Percentiles rank a stretch among this genome's conserved stretches.
phyloP scores from a whole-genome alignment of 2,113 vertebrate species.

The Cebidichthys violaceus region DNA sequence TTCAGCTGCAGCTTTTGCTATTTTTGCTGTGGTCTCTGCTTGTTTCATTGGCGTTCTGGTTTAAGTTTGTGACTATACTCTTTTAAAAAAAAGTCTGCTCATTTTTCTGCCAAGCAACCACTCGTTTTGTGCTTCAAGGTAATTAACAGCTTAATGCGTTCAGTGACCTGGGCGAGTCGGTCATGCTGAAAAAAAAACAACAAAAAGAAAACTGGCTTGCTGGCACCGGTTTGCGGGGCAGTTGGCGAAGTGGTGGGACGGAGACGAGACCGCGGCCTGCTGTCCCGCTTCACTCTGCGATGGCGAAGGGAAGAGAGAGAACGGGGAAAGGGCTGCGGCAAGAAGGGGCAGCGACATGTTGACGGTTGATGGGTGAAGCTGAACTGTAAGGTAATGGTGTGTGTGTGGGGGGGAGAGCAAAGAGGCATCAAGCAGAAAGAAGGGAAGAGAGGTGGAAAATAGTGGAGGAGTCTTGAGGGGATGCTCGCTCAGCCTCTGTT shows the following conservation, averaged over 20 bases:
- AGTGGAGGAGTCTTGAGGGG: slow-evolving; percentile 48
- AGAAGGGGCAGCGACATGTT: neutral
- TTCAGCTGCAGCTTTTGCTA: slow-evolving; percentile 11
- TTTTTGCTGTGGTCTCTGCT: slow-evolving; percentile 17
- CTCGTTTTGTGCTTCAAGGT: slow-evolving; percentile 71
- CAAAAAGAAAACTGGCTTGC: slow-evolving; percentile 50
- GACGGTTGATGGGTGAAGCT: slow-evolving; percentile 32
- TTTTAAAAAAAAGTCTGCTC: slow-evolving; percentile 26
- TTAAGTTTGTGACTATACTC: slow-evolving; percentile 26
- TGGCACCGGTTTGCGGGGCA: slow-evolving; percentile 36
- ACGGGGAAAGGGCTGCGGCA: slow-evolving; percentile 1
- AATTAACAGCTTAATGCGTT: slow-evolving; percentile 76
- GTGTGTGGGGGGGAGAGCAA: slow-evolving; percentile 1
- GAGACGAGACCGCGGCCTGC: slow-evolving; percentile 55
- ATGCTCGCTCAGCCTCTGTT: slow-evolving; percentile 55
- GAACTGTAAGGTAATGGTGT: slow-evolving; percentile 28
- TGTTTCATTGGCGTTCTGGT: neutral
- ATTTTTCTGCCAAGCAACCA: slow-evolving; percentile 56
- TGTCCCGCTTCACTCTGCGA: slow-evolving; percentile 20
- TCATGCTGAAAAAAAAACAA: slow-evolving; percentile 64
- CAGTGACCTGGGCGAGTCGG: slow-evolving; percentile 69
- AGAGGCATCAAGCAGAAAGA: slow-evolving; percentile 14
- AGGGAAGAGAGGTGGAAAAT: slow-evolving; percentile 47
- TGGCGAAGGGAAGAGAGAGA: slow-evolving; percentile 31
- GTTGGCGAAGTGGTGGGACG: slow-evolving; percentile 47